Base-by-base conservation (phyloP, 2,888 invertebrate species). In the Melieria omissa region DNA sequence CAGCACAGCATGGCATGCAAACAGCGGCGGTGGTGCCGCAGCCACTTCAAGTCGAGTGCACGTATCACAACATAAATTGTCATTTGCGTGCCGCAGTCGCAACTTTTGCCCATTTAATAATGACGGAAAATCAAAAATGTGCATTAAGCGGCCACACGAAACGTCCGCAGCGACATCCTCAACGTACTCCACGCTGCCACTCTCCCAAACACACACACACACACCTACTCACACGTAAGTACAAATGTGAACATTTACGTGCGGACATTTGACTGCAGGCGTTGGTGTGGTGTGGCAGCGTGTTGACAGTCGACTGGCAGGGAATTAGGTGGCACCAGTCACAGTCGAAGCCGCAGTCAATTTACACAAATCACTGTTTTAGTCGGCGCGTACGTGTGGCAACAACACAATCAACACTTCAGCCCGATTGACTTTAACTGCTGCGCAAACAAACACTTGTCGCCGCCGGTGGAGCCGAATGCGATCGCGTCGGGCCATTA, bases 21-120 rank as follows among this genome's bases (percentile, higher is more conserved):
- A 61, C n/a, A 61, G n/a, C n/a, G 14, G 29, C 0, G 7, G 14
- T 29, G 29, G 29, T 29, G 29, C 29, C 29, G 29, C 29, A 29
- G 29, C 29, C 29, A 29, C 29, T 29, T 29, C 29, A 29, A 29
- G 29, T 29, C 29, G 29, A 29, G 29, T 29, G 29, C 29, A 64
- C 42, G 8, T 7, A 12, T 64, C 5, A 7, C 5, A 3, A n/a
- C 12, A 73, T 75, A 71, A 77, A 74, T 74, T 80, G 79, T 78
- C 77, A 77, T 77, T 84, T 80, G 81, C 83, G 80, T 80, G 79
- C 78, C 75, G 73, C 74, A 63, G 57, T 78, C 75, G 73, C 74
- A 63, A 54, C 65, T 60, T 68, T 76, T 73, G 66, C 65, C 71
- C 54, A 68, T 72, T 69, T 72, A 65, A 69, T 72, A 69, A 72